These are phyloP conservation scores for Eristalinus sepulchralis DNA, from an alignment of 2,888 invertebrate genomes.

Conservation along the genomic window DNA sequence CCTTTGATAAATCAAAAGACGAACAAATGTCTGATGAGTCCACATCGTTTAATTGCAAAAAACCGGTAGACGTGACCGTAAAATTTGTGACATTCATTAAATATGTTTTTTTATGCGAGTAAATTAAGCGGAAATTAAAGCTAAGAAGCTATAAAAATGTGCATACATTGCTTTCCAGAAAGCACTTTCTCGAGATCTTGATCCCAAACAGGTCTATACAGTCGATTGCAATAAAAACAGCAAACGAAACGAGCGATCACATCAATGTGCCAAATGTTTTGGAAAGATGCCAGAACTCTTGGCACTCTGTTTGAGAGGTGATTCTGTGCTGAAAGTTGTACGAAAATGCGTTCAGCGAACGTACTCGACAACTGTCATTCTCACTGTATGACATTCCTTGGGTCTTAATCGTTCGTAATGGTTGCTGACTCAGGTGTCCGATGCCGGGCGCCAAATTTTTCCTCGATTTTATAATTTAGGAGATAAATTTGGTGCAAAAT, in stretches of 20 bases:
- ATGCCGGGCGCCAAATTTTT: not conserved
- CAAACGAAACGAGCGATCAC: not conserved
- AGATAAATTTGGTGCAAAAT: too few species aligned
- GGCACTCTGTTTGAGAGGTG: not conserved
- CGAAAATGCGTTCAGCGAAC: not conserved
- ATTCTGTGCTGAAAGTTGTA: not conserved
- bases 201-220: not conserved
- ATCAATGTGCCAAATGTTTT: not conserved
- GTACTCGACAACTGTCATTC: not conserved
- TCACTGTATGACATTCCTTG: not conserved
- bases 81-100: not conserved
- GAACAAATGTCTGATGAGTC: not conserved
- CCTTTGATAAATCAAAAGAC: not conserved
- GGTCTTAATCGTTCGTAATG: not conserved
- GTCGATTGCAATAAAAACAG: not conserved
- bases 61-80: not conserved
- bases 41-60: not conserved
- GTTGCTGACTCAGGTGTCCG: not conserved
- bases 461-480: too few species aligned
- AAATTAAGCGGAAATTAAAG: not conserved
- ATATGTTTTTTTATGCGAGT: not conserved
- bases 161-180: not conserved
- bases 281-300: not conserved
- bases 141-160: not conserved
- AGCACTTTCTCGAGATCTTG: not conserved